phyloP scores from a whole-genome alignment of 2,797 vertebrate genomes.

The Bradypodion pumilum region DNA sequence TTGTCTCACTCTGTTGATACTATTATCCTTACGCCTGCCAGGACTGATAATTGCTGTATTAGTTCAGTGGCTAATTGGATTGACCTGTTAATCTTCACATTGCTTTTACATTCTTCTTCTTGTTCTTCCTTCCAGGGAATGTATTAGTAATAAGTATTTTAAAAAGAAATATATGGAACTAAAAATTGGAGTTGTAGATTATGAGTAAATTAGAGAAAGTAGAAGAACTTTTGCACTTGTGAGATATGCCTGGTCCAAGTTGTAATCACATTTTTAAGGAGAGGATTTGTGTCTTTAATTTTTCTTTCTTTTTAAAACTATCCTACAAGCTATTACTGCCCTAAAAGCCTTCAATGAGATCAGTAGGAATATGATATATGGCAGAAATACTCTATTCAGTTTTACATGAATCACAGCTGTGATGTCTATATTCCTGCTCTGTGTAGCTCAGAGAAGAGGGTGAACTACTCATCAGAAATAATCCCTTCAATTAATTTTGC shows the following conservation, averaged over 20 bases:
- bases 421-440: conserved; percentile 15
- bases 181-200: conserved; percentile 16
- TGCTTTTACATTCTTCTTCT: background rate
- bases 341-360: background rate
- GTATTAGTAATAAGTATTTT: conserved; percentile 14
- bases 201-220: conserved; percentile 7
- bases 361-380: background rate
- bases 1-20: background rate
- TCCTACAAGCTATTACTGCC: background rate
- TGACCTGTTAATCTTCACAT: conserved; percentile 8
- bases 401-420: conserved; percentile 45
- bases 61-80: conserved; percentile 3
- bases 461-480: conserved; percentile 13
- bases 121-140: background rate
- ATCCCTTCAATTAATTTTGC: background rate
- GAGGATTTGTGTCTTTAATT: conserved; percentile 30
- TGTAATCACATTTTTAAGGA: conserved; percentile 54
- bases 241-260: conserved; percentile 54
- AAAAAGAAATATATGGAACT: conserved; percentile 9
- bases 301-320: conserved; percentile 34
- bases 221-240: background rate
- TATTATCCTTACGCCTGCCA: background rate
- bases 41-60: conserved; percentile 14
- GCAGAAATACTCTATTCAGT: conserved; percentile 15
- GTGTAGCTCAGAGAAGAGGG: conserved; percentile 24